Evolutionary conservation across 2,113 vertebrate genomes (phyloP).

Genomic region (Salminus brasiliensis): DNA sequence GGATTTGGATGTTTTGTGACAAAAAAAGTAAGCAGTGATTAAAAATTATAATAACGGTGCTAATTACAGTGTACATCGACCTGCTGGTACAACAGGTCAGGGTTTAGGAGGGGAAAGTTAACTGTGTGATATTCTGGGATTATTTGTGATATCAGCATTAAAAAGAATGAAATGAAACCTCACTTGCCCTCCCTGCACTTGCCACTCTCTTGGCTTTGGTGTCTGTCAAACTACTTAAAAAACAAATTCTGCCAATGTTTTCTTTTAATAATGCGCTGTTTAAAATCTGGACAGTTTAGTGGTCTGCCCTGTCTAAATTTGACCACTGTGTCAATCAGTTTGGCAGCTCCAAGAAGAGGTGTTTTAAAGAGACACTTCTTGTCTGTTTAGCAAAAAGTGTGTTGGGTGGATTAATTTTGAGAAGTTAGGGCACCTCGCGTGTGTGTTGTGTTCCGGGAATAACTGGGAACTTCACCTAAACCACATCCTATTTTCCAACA

Average conservation of each 20-base stretch:
- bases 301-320: background rate
- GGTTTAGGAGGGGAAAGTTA: too few relatives aligned
- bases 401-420: constrained; percentile 25
- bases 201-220: too few relatives aligned
- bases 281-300: background rate
- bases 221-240: too few relatives aligned
- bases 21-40: too few relatives aligned
- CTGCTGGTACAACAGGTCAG: too few relatives aligned
- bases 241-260: background rate
- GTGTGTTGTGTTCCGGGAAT: constrained; percentile 39
- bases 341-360: background rate
- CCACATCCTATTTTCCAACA: constrained; percentile 55
- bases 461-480: constrained; percentile 49
- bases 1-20: too few relatives aligned
- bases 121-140: too few relatives aligned
- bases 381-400: constrained; percentile 15
- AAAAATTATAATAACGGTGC: too few relatives aligned
- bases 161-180: too few relatives aligned
- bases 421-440: constrained; percentile 38
- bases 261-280: background rate
- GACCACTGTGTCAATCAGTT: background rate
- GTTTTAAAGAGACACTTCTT: background rate
- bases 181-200: too few relatives aligned
- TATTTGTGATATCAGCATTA: too few relatives aligned
- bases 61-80: too few relatives aligned